These are phyloP conservation scores for Drosophila rellima DNA, from an alignment of 2,888 invertebrate genomes.

Conservation along the genomic window DNA sequence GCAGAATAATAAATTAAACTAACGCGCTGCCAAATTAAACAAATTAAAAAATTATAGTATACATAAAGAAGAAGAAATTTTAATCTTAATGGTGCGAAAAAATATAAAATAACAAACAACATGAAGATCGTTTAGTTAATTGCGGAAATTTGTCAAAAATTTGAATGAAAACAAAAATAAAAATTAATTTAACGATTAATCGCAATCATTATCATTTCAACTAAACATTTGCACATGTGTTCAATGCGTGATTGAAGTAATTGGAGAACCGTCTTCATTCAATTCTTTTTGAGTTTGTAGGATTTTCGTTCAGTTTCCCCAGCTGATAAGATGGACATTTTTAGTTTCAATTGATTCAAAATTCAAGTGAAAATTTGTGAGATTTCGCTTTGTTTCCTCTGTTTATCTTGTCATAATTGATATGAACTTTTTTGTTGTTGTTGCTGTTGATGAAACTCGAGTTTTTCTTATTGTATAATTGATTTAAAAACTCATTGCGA, in stretches of 20 bases:
- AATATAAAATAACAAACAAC: constrained; percentile 3
- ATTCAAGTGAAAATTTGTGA: constrained; percentile 1
- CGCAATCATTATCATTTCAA: constrained; percentile 23
- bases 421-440: background rate
- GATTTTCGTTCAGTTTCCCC: constrained; percentile 9
- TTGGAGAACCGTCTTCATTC: constrained; percentile 5
- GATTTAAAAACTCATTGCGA: constrained; percentile 43
- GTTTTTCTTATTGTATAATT: constrained; percentile 46
- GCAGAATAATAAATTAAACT: constrained; percentile 26
- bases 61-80: constrained; percentile 2
- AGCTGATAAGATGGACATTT: constrained; percentile 11
- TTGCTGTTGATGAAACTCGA: constrained; percentile 4
- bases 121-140: constrained; percentile 17
- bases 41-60: constrained; percentile 18
- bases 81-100: constrained; percentile 9
- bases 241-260: constrained; percentile 51
- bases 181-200: constrained; percentile 26
- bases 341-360: constrained; percentile 6
- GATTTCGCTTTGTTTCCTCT: background rate
- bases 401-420: constrained; percentile 1
- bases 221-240: constrained; percentile 40
- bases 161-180: constrained; percentile 11
- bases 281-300: constrained; percentile 16
- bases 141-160: constrained; percentile 22
- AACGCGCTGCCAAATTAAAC: constrained; percentile 18